A percentile compares a stretch with the other conserved stretches of the same genome.
Conservation (phyloP, 1,140 invertebrate genomes). For the Drosophila cardini region DNA sequence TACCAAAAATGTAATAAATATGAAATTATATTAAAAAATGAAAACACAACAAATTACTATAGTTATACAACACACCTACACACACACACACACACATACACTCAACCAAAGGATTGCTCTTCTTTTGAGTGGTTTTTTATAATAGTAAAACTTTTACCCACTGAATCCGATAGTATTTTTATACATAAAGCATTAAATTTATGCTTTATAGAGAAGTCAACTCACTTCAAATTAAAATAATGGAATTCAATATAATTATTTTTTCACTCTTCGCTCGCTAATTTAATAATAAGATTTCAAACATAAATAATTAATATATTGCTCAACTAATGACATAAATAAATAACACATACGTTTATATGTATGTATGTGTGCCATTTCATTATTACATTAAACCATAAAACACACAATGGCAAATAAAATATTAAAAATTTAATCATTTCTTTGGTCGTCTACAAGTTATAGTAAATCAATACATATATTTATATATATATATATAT, state of each 20-base stretch:
- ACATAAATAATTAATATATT: conserved; percentile 5
- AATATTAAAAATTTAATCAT: conserved; percentile 57
- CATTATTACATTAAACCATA: conserved; percentile 20
- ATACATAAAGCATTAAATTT: conserved; percentile 46
- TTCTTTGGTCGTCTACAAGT: conserved; percentile 68
- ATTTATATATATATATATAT: conserved; percentile 51
- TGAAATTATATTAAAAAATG: conserved; percentile 71
- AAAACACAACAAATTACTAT: conserved; percentile 36
- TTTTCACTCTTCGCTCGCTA: conserved; percentile 37
- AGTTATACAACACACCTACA: conserved; percentile 13
- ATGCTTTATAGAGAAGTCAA: conserved; percentile 4
- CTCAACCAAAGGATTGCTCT: conserved; percentile 30
- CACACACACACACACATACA: conserved; percentile 23
- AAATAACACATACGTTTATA: conserved; percentile 3
- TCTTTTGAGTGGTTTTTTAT: background rate
- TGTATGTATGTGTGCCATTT: conserved; percentile 14
- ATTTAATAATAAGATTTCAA: conserved; percentile 19
- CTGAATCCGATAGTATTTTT: conserved; percentile 65
- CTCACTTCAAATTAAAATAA: background rate
- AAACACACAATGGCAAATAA: conserved; percentile 54
- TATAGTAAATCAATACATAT: conserved; percentile 58
- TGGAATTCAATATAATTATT: conserved; percentile 33
- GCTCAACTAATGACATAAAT: conserved; percentile 25
- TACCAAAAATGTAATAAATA: conserved; percentile 84
- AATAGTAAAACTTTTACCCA: background rate